Base-by-base conservation (phyloP, 2,888 invertebrate species). In the Cheilosia scutellata region DNA sequence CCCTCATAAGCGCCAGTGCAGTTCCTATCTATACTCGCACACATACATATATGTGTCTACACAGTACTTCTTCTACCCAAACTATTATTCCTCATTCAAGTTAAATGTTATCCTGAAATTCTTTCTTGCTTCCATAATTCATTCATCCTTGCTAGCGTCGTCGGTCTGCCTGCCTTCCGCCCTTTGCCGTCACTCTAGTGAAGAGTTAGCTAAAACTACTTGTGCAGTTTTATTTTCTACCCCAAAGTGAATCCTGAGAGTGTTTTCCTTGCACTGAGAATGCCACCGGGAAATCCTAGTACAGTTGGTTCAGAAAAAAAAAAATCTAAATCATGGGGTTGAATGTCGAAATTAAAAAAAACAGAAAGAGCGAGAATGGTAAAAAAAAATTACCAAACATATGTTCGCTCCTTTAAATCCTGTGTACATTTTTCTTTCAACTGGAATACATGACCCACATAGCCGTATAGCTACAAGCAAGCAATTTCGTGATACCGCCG, bases 1-100 rank as follows among this genome's bases (percentile, higher is more conserved):
- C 76, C 72, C 75, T 63, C 82, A 70, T 72, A 76, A 42, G 55
- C 74, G 29, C 47, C 33, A 37, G 55, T 44, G 68, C 44, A 58
- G 55, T 44, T 49, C 55, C 29, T 58, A 75, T 65, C 44, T 63
- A 5, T 20, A 13, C 42, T 47, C 20, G 33, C 11, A 49, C 37
- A 42, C 29, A 65, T 16, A 16, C 31, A 42, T 33, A 58, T 49
- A 2, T 20, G 20, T 20, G 1, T 20, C 1, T 20, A 0, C 2
- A 53, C 49, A 66, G 80, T 80, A 75, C 66, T 86, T 80, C 76
- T 80, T 86, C 80, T 80, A 65, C 80, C 84, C 63, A 65, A 86
- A 86, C 84, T 76, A 86, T 80, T 80, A 86, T 86, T 86, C 75
- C 84, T 86, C 84, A 86, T 86, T 76, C 80, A 86, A 86, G 80